A percentile compares a stretch with the other conserved stretches of the same genome.
Evolutionary conservation across 2,113 vertebrate genomes (phyloP).

Genomic region (Haemorhous mexicanus): DNA sequence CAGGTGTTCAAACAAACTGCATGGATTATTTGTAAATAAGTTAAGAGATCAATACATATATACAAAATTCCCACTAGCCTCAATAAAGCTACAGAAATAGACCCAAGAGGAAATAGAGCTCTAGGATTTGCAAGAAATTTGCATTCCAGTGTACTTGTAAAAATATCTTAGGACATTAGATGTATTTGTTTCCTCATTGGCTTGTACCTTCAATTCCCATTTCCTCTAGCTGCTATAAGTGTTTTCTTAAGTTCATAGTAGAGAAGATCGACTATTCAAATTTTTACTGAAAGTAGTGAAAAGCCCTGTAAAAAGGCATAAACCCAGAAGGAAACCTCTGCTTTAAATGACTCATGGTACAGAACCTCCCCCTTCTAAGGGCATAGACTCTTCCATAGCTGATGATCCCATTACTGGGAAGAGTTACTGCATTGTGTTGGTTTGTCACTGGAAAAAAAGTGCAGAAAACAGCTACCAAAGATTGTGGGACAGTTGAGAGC

Average conservation of each 20-base stretch:
- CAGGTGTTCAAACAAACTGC: neutral
- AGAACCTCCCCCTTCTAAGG: neutral
- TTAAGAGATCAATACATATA: accelerated
- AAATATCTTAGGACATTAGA: neutral
- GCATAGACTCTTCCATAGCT: neutral
- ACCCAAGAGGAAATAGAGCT: neutral
- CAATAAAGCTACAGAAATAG: neutral
- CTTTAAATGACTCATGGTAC: neutral
- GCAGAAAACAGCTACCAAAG: neutral
- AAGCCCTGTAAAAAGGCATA: neutral
- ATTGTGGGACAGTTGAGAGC: neutral
- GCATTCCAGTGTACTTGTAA: neutral
- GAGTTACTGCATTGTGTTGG: neutral
- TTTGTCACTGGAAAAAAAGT: neutral
- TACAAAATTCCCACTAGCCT: neutral
- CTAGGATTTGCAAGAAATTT: neutral
- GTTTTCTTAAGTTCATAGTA: neutral
- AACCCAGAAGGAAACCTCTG: neutral
- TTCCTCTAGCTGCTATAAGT: neutral
- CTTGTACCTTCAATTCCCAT: neutral
- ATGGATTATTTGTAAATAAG: neutral
- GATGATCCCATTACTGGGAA: neutral
- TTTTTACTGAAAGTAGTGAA: neutral
- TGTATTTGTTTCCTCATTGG: neutral
- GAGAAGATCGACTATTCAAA: neutral